Percentiles rank a stretch among this genome's conserved stretches.
Conservation (phyloP, 2,888 invertebrate species). For the Dimorphilus gyrociliatus region DNA sequence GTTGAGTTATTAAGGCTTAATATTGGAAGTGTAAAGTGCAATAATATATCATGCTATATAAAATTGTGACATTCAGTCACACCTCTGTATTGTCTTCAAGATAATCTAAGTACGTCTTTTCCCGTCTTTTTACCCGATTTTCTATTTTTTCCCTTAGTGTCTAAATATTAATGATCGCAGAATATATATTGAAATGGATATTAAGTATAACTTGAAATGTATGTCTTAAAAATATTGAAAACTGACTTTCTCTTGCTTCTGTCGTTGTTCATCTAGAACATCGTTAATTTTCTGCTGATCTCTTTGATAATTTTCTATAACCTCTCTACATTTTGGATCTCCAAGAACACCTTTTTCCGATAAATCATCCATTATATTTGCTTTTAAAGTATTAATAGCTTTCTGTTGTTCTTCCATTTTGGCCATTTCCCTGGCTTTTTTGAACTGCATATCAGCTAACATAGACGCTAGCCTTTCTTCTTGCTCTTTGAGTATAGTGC, state of each 20-base stretch:
- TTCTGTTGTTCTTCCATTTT: conserved; percentile 33
- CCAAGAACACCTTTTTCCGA: conserved; percentile 24
- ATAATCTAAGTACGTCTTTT: too few relatives aligned
- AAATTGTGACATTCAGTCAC: too few relatives aligned
- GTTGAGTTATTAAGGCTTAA: too few relatives aligned
- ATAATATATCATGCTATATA: too few relatives aligned
- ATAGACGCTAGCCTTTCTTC: conserved; percentile 29
- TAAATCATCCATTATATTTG: conserved; percentile 32
- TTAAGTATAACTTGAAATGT: neutral
- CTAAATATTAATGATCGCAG: too few relatives aligned
- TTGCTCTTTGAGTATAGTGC: conserved; percentile 25
- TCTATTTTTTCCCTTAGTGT: too few relatives aligned
- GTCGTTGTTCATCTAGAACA: conserved; percentile 20
- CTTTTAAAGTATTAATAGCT: conserved; percentile 29
- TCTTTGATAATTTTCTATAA: conserved; percentile 26
- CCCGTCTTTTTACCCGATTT: too few relatives aligned
- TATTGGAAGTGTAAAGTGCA: too few relatives aligned
- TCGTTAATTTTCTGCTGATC: conserved; percentile 24
- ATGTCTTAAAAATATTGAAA: neutral
- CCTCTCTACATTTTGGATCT: conserved; percentile 24
- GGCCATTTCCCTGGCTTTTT: conserved; percentile 32
- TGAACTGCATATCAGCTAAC: conserved; percentile 26
- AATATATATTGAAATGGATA: too few relatives aligned
- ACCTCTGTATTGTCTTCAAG: too few relatives aligned
- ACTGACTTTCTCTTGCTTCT: conserved; percentile 25